These are phyloP conservation scores for Premnoplex brunnescens DNA, from an alignment of 2,797 vertebrate species.

Conservation along the genomic window DNA sequence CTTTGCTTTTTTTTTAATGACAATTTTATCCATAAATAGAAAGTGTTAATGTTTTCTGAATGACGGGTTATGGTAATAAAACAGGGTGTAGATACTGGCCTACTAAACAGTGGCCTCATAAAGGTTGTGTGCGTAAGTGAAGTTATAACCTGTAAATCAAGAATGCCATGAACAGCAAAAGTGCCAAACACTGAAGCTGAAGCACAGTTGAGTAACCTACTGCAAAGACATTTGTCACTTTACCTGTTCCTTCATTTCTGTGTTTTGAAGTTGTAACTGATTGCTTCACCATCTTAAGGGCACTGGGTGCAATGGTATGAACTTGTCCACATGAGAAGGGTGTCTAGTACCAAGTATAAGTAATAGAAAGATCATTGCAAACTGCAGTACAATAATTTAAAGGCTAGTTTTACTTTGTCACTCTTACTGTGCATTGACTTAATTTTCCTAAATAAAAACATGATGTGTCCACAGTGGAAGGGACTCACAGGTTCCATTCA, in stretches of 20 bases:
- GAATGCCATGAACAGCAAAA: neutral
- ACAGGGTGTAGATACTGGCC: neutral
- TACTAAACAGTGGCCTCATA: neutral
- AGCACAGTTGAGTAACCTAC: neutral
- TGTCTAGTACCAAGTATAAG: neutral
- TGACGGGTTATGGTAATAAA: neutral
- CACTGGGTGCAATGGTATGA: neutral
- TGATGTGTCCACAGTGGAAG: neutral
- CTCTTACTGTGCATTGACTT: neutral
- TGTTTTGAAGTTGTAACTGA: neutral
- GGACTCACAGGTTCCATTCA: neutral
- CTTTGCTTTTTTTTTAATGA: neutral
- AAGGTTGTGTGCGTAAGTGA: neutral
- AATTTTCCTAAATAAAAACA: neutral
- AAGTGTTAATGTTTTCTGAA: neutral
- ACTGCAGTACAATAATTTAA: neutral
- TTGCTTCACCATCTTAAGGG: neutral
- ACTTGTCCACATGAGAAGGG: neutral
- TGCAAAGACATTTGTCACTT: neutral
- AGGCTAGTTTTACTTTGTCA: neutral
- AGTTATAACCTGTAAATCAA: neutral
- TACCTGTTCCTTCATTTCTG: neutral
- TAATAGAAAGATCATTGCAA: neutral
- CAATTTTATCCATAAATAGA: neutral
- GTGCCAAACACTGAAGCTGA: neutral